phyloP scores from a whole-genome alignment of 2,113 vertebrate species.

The Marmota flaviventris region DNA sequence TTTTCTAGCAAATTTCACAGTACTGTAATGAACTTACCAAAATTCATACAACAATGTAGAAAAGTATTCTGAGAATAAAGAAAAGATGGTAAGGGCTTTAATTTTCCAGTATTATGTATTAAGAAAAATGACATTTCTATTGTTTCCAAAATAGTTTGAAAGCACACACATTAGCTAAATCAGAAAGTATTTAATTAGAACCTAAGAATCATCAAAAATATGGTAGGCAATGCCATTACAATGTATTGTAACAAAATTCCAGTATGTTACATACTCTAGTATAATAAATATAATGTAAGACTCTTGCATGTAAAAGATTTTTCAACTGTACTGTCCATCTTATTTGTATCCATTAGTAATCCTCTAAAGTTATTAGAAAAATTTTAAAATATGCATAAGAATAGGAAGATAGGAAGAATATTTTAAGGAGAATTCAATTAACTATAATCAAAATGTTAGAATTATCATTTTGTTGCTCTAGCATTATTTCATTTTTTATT shows the following conservation, averaged over 20 bases:
- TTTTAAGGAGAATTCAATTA: conserved; percentile 7
- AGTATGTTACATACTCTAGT: not conserved
- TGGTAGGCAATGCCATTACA: not conserved
- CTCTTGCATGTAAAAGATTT: not conserved
- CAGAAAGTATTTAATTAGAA: not conserved
- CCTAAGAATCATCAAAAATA: not conserved
- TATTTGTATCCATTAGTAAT: not conserved
- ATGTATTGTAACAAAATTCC: not conserved
- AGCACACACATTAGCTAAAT: not conserved
- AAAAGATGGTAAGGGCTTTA: not conserved
- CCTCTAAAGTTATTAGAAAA: not conserved
- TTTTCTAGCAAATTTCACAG: not conserved
- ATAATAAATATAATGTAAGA: not conserved
- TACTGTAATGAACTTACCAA: not conserved
- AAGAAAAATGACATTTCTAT: not conserved
- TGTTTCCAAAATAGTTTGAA: conserved; percentile 10
- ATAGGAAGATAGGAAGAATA: not conserved
- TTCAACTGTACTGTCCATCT: not conserved
- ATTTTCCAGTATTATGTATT: not conserved
- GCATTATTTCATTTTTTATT: not conserved
- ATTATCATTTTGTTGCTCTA: not conserved
- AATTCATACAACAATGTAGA: not conserved
- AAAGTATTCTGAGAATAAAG: not conserved
- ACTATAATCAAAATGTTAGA: not conserved
- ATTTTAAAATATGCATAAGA: not conserved